phyloP scores from a whole-genome alignment of 37 sponge, comb jelly and placozoan species.

The Mnemiopsis leidyi region DNA sequence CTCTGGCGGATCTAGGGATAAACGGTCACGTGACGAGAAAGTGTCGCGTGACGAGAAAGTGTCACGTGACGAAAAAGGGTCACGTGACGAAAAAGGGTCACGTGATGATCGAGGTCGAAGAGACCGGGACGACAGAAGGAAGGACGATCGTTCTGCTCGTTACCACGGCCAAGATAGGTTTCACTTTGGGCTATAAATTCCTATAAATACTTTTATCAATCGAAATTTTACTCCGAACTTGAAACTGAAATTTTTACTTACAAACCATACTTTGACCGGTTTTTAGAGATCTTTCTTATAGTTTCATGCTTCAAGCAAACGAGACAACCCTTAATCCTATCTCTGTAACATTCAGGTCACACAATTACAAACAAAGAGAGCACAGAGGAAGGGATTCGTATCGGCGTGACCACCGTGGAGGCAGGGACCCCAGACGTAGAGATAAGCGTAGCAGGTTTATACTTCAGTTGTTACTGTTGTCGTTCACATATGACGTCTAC shows the following conservation, averaged over 20 bases:
- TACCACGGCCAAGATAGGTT: no score
- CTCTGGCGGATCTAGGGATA: background rate
- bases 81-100: background rate
- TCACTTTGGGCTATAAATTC: no score
- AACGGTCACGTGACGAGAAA: background rate
- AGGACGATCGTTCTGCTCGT: background rate
- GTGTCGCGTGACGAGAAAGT: background rate
- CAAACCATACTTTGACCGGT: no score
- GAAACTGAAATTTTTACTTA: no score
- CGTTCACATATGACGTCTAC: no score
- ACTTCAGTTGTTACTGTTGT: no score
- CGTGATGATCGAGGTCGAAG: background rate
- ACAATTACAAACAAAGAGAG: background rate
- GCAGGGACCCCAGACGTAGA: background rate
- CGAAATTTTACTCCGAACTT: no score
- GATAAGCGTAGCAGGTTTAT: background rate
- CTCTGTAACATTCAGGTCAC: background rate
- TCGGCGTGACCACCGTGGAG: background rate
- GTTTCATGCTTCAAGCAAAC: background rate
- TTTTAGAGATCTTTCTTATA: no score
- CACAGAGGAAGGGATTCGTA: no score
- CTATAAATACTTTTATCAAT: no score
- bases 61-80: slow-evolving; percentile 28
- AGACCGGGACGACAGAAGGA: background rate
- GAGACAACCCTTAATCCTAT: no score